These are phyloP conservation scores for Cynoglossus semilaevis DNA, from an alignment of 2,113 vertebrate genomes.

Conservation along the genomic window DNA sequence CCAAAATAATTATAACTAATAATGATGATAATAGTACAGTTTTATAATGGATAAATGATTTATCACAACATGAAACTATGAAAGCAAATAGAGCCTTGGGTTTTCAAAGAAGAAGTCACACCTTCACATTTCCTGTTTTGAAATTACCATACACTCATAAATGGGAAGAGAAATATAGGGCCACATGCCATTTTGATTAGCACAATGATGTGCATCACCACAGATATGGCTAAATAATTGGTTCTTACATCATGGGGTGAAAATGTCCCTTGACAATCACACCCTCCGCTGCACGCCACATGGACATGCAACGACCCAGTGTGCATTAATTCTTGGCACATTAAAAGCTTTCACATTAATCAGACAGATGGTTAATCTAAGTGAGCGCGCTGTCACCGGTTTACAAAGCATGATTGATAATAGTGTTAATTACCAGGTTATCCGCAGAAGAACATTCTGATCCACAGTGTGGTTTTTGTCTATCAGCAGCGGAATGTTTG, in stretches of 20 bases:
- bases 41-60: no score
- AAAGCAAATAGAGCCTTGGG: constrained; percentile 72
- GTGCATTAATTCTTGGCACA: constrained; percentile 9
- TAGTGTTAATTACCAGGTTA: constrained; percentile 49
- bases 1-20: no score
- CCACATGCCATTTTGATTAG: constrained; percentile 42
- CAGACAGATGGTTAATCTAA: constrained; percentile 42
- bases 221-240: constrained; percentile 29
- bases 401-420: constrained; percentile 60
- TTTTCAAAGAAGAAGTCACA: constrained; percentile 67
- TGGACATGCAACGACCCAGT: constrained; percentile 3
- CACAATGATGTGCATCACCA: constrained; percentile 43
- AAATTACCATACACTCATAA: constrained; percentile 50
- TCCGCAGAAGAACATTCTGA: constrained; percentile 32
- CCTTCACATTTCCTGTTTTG: constrained; percentile 71
- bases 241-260: constrained; percentile 9
- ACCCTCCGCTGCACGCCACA: neutral
- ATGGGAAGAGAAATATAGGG: constrained; percentile 44
- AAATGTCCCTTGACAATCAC: neutral
- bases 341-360: constrained; percentile 44
- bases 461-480: constrained; percentile 46
- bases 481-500: constrained; percentile 37
- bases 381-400: constrained; percentile 37
- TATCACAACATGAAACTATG: constrained; percentile 26
- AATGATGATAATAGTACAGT: no score